Conservation (phyloP, 2,113 vertebrate species). For the Bettongia penicillata region DNA sequence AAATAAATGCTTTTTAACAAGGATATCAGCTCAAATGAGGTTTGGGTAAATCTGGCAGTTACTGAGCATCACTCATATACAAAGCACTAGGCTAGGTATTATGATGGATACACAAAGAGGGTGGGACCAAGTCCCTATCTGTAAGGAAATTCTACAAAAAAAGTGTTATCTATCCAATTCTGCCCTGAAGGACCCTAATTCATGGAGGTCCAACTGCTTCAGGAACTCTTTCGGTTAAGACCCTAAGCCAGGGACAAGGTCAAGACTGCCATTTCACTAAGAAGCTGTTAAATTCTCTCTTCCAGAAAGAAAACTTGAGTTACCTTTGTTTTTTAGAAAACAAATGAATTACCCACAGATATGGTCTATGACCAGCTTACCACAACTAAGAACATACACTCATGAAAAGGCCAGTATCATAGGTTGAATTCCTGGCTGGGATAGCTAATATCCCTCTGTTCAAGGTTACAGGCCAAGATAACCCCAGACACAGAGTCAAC, state of each 20-base stretch:
- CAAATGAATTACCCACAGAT: neutral
- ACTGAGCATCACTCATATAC: neutral
- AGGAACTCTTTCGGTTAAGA: constrained; percentile 3
- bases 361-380: neutral
- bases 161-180: neutral
- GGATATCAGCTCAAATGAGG: neutral
- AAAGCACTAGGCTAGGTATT: neutral
- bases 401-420: neutral
- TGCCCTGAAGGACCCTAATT: neutral
- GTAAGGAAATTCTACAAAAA: neutral
- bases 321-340: constrained; percentile 43
- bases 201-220: neutral
- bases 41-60: neutral
- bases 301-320: neutral
- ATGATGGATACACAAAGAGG: neutral
- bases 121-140: neutral
- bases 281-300: constrained; percentile 1
- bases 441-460: neutral
- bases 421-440: constrained; percentile 8
- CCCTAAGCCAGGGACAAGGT: neutral
- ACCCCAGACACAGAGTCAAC: neutral
- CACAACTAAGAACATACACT: neutral
- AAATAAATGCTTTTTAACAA: neutral
- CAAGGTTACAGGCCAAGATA: neutral
- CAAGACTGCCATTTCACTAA: neutral